Percentiles rank a stretch among this genome's conserved stretches.
phyloP scores from a whole-genome alignment of 2,113 vertebrate genomes.

The Pelodiscus sinensis region DNA sequence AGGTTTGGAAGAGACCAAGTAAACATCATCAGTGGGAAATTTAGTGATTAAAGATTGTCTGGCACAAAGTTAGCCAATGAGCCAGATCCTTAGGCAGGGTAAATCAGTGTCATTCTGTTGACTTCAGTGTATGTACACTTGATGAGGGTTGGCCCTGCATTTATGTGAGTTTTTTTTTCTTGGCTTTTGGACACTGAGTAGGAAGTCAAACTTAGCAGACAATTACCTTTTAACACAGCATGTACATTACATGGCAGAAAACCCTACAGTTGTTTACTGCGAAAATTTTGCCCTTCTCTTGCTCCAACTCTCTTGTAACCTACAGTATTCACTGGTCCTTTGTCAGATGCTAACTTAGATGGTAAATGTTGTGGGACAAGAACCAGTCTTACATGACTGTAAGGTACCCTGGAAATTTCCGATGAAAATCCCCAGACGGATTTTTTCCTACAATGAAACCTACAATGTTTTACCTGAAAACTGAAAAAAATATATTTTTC shows the following conservation, averaged over 20 bases:
- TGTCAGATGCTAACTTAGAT: not conserved
- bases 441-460: no score
- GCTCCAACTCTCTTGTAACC: not conserved
- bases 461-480: not conserved
- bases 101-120: not conserved
- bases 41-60: not conserved
- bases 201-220: not conserved
- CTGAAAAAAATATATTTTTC: not conserved
- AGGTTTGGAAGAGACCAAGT: not conserved
- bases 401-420: not conserved
- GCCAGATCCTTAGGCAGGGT: not conserved
- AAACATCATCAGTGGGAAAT: not conserved
- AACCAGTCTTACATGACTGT: not conserved
- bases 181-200: not conserved
- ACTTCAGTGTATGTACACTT: not conserved
- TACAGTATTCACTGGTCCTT: not conserved
- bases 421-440: not conserved
- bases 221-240: not conserved
- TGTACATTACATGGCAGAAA: not conserved
- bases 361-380: not conserved
- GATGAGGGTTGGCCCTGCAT: not conserved
- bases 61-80: not conserved
- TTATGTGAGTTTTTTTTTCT: not conserved
- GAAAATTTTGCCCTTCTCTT: not conserved
- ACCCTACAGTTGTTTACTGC: not conserved